Evolutionary conservation across 2,888 invertebrate species (phyloP), one percentile per base, ranked within the genome.

Genomic region (Nomada goodeniana): DNA sequence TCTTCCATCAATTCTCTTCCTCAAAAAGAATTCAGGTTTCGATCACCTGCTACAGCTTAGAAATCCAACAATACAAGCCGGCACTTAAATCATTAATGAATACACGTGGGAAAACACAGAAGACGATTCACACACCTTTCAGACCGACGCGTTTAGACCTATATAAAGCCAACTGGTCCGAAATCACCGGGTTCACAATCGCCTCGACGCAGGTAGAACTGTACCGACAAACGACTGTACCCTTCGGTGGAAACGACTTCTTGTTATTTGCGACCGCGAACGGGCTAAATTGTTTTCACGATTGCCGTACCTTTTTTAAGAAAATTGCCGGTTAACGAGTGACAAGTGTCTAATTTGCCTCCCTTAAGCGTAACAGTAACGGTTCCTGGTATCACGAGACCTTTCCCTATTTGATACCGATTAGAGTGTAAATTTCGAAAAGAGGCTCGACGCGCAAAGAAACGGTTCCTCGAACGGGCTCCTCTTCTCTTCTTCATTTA

Each of bases 281-380:
- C 64, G 59, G 50, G 47, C 75, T 15, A 82, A 87, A 88, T 88
- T 88, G 87, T 88, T 86, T 88, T 74, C 85, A 80, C 76, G 59
- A 71, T 47, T 60, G 29, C 59, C 42, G 72, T 64, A 11, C 44
- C 79, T 69, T 75, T 82, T 85, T 78, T 59, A 69, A 77, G 87
- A 87, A 88, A 83, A 87, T 89, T 76, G 78, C 87, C 64, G 83
- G 87, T 82, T 86, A 89, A 86, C 84, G 75, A 83, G 80, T 82
- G 89, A 87, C 86, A 87, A 88, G 89, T 83, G 76, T 61, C 82
- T 84, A 87, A 89, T 89, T 89, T 81, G 75, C 67, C 29, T 63
- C 59, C 64, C 80, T 47, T 70, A 50, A 55, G 4, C 42, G 20
- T n/a, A 53, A 60, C 55, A 50, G 57, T 36, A 52, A 73, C 69